These are phyloP conservation scores for Branchellion lobata DNA, from an alignment of 2,888 invertebrate species.

Conservation along the genomic window DNA sequence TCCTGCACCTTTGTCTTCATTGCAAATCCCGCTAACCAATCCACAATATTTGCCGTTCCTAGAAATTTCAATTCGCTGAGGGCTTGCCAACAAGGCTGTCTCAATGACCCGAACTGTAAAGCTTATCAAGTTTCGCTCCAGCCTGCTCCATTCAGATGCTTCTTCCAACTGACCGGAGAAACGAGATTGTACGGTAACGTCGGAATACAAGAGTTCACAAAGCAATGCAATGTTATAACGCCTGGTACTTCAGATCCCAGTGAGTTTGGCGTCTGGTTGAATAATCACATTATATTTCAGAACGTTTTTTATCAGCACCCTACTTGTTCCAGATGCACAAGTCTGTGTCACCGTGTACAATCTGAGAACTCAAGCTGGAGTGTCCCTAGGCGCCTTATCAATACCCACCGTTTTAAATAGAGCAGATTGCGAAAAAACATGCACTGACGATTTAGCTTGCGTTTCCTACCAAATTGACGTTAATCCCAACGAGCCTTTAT, in stretches of 20 bases:
- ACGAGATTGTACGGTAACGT: background rate
- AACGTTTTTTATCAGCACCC: no score
- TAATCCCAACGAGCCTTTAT: background rate
- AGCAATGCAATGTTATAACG: background rate
- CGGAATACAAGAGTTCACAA: constrained; percentile 4
- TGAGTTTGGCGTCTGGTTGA: background rate
- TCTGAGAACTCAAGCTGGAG: background rate
- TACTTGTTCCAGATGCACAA: background rate
- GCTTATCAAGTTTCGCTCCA: constrained; percentile 39
- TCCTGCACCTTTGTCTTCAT: background rate
- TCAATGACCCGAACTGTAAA: constrained; percentile 6
- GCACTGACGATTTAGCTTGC: constrained; percentile 32
- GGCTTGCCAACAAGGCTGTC: constrained; percentile 16
- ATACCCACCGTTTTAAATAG: background rate
- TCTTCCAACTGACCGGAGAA: background rate
- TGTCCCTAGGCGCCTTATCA: background rate
- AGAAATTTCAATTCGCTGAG: background rate
- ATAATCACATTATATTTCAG: no score
- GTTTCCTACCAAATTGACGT: constrained; percentile 39
- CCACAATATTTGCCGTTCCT: background rate
- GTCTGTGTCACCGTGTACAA: constrained; percentile 5
- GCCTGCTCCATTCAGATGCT: no score
- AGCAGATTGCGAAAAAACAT: constrained; percentile 10
- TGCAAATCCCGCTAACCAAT: background rate
- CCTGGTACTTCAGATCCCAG: background rate